Base-by-base conservation (phyloP, 2,888 invertebrate species). In the Tholera decimalis region DNA sequence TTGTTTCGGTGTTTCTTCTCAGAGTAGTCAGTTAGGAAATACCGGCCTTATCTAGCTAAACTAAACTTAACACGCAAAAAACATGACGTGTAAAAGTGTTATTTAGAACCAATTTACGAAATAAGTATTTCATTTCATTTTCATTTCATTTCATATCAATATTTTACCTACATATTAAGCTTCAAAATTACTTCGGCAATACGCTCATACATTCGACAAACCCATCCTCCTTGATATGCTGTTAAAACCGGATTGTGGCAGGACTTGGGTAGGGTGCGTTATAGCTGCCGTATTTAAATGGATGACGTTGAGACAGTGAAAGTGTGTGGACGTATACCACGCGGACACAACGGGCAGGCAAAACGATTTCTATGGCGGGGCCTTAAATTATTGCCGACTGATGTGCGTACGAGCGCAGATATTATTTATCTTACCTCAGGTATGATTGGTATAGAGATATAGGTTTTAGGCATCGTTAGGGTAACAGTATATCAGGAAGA, bases 271-370 rank as follows among this genome's bases (percentile, higher is more conserved):
- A 33, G 50, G 57, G 30, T 56, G 20, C 33, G 55, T 66, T 43
- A 53, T 53, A 41, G 51, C 18, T 15, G 24, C 37, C 37, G 13
- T 60, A 60, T 66, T 66, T 39, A 72, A 66, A 66, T 66, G 50
- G 15, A 71, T 49, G 37, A 35, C 58, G 28, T 11, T 18, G 43
- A 60, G 46, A 72, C 60, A 72, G 30, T 56, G 41, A 39, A 66
- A 47, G 43, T 51, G 73, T 51, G 46, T 55, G 50, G 26, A 41
- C 50, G 22, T 22, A 37, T 37, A 49, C n/a, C 20, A 28, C 53
- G 73, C 9, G 49, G 49, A 65, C 73, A 53, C n/a, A 43, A 62
- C 55, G 71, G 71, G 62, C 22, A 11, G 30, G 9, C 18, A 28
- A 26, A 47, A 33, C 18, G 22, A 41, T 56, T 53, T 71, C 30